These are phyloP conservation scores for Leptinotarsa texana DNA, from an alignment of 1,140 invertebrate species.

Conservation along the genomic window DNA sequence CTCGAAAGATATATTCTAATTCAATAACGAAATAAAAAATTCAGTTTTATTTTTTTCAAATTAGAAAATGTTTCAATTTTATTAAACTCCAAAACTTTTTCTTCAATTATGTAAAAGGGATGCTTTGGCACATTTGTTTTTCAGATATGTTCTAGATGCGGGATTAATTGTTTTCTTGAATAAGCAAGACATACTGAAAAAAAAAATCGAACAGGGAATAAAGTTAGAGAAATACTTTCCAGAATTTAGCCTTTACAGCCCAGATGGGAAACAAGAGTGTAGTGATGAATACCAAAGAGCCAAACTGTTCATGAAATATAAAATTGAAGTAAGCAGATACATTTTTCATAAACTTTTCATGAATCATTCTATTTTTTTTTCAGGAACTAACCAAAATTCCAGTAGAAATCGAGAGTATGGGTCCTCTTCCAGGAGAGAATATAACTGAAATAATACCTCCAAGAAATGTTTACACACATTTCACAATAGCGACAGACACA, in stretches of 20 bases:
- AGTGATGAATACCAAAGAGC: conserved; percentile 68
- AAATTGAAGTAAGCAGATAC: conserved; percentile 63
- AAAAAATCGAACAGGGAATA: conserved; percentile 70
- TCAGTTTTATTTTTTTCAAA: background rate
- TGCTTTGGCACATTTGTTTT: conserved; percentile 5
- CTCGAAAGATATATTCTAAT: too few species aligned
- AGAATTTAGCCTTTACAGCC: conserved; percentile 62
- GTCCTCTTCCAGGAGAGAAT: conserved; percentile 41
- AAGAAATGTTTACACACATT: conserved; percentile 69
- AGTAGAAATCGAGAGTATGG: conserved; percentile 39
- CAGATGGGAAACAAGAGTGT: conserved; percentile 53
- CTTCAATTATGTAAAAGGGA: too few species aligned
- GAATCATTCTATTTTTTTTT: conserved; percentile 19
- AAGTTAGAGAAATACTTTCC: conserved; percentile 69
- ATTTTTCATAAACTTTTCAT: conserved; percentile 12
- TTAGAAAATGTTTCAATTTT: background rate
- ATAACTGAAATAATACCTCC: conserved; percentile 38
- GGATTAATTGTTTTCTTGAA: conserved; percentile 82
- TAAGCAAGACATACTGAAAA: conserved; percentile 77
- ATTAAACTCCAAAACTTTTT: background rate
- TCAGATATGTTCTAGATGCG: conserved; percentile 71
- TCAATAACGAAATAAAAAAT: background rate
- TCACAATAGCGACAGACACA: conserved; percentile 74
- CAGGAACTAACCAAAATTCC: conserved; percentile 39
- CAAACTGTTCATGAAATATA: conserved; percentile 69